Evolutionary conservation across 2,888 invertebrate genomes (phyloP).

Genomic region (Rhamnusium bicolor): DNA sequence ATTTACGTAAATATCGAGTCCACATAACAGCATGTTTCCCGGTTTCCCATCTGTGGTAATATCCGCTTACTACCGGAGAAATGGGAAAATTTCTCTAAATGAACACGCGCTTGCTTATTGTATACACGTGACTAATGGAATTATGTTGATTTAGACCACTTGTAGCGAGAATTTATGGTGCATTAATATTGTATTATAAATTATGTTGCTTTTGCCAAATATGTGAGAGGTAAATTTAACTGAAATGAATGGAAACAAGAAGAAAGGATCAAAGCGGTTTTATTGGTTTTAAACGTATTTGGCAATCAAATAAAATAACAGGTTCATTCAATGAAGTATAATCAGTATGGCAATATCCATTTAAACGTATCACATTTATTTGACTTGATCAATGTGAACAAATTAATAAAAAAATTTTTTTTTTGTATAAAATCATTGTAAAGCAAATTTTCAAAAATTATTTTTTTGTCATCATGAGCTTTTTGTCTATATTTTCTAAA

Average conservation of each 20-base stretch:
- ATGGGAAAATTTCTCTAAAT: background rate
- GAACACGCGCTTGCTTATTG: background rate
- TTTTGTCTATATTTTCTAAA: no score
- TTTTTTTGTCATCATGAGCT: no score
- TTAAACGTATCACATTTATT: no score
- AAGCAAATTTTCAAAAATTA: no score
- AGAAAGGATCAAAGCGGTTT: background rate
- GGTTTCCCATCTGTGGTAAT: background rate
- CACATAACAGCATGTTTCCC: slow-evolving; percentile 1
- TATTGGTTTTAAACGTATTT: background rate
- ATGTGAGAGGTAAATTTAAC: background rate
- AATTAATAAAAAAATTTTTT: no score
- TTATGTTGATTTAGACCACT: background rate
- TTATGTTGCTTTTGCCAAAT: background rate
- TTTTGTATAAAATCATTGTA: no score
- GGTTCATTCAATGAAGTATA: background rate
- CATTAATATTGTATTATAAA: background rate
- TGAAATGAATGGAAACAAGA: background rate
- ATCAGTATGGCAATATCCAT: background rate
- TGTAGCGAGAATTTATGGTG: background rate
- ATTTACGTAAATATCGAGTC: slow-evolving; percentile 4
- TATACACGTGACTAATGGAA: background rate
- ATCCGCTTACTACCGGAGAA: background rate
- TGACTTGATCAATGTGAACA: no score
- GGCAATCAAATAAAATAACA: background rate